Evolutionary conservation across 2,888 invertebrate genomes (phyloP).

Genomic region (Volucella inflata): DNA sequence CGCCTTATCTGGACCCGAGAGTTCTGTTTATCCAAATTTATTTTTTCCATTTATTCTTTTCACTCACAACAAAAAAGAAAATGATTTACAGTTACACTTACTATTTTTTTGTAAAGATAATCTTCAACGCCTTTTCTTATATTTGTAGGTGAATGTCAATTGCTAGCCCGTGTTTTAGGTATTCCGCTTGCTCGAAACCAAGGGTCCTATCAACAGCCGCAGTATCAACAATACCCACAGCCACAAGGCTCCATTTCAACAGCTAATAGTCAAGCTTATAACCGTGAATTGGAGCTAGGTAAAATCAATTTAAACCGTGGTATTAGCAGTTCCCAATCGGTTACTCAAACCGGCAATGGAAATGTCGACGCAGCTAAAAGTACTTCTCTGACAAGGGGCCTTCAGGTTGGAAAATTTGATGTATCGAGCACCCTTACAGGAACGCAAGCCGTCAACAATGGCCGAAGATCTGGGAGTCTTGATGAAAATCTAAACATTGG

Average conservation of each 20-base stretch:
- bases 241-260: slow-evolving; percentile 78
- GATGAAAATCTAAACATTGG: slow-evolving; percentile 81
- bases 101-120: background rate
- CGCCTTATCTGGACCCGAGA: no score
- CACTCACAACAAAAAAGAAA: no score
- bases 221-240: background rate
- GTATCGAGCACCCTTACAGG: slow-evolving; percentile 81
- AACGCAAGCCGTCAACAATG: slow-evolving; percentile 79
- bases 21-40: no score
- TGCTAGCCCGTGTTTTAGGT: background rate
- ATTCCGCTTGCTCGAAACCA: background rate
- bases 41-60: no score
- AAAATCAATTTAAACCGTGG: slow-evolving; percentile 75
- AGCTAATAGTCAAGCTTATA: slow-evolving; percentile 79
- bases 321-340: slow-evolving; percentile 79
- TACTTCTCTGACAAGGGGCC: slow-evolving; percentile 78
- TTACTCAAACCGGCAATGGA: slow-evolving; percentile 79
- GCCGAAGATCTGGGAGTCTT: slow-evolving; percentile 77
- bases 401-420: slow-evolving; percentile 80
- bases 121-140: background rate
- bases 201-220: background rate
- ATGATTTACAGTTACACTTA: no score
- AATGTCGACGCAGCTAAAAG: slow-evolving; percentile 78
- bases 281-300: slow-evolving; percentile 59
- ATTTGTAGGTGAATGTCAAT: slow-evolving; percentile 20